phyloP scores from a whole-genome alignment of 2,888 invertebrate genomes.

The Andrena haemorrhoa region DNA sequence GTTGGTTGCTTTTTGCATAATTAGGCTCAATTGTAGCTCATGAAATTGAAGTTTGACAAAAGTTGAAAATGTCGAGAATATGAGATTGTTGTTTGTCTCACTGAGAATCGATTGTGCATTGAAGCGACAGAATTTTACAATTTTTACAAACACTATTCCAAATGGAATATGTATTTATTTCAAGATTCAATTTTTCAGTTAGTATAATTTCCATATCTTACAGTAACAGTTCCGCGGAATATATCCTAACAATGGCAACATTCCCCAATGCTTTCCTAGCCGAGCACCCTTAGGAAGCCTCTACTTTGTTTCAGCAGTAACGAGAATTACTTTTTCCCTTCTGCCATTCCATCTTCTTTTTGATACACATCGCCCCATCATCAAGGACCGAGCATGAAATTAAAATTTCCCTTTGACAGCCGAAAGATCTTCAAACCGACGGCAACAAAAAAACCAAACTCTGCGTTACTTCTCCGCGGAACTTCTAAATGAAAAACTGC shows the following conservation, averaged over 20 bases:
- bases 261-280: not conserved
- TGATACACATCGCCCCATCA: not conserved
- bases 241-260: too few relatives aligned
- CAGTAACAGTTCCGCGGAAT: not conserved
- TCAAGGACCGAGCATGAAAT: conserved; percentile 21
- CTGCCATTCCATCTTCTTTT: not conserved
- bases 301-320: conserved; percentile 12
- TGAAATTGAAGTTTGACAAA: too few relatives aligned
- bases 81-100: too few relatives aligned
- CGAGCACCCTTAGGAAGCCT: not conserved
- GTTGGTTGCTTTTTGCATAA: too few relatives aligned
- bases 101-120: too few relatives aligned
- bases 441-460: conserved; percentile 5
- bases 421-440: not conserved
- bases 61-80: not conserved
- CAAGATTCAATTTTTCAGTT: not conserved
- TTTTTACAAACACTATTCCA: too few relatives aligned
- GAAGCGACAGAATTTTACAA: too few relatives aligned
- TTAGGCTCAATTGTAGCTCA: too few relatives aligned
- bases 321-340: conserved; percentile 29
- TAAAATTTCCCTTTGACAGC: conserved; percentile 33
- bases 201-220: not conserved
- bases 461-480: not conserved
- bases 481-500: not conserved
- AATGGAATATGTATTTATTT: not conserved